Evolutionary conservation across 2,113 vertebrate genomes (phyloP).

Genomic region (Lophius piscatorius): DNA sequence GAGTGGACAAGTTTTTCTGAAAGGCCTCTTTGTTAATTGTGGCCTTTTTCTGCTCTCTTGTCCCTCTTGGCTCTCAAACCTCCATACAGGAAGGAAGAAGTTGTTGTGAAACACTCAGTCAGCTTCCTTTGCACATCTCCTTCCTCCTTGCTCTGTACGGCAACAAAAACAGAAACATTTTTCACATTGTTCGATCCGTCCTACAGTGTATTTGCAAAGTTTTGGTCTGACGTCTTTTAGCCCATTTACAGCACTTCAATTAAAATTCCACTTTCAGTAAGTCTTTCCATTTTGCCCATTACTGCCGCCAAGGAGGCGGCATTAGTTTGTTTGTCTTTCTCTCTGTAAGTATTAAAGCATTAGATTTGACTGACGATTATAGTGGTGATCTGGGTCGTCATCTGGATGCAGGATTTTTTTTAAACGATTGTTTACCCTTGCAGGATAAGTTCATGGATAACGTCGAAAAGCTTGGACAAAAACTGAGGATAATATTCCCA

Average conservation of each 20-base stretch:
- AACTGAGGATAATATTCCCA: too few species aligned
- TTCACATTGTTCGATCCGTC: slow-evolving; percentile 33
- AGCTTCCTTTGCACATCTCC: slow-evolving; percentile 56
- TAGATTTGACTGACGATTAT: too few species aligned
- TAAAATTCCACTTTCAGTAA: too few species aligned
- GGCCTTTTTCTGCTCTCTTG: slow-evolving; percentile 42
- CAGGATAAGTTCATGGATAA: too few species aligned
- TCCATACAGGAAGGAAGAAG: slow-evolving; percentile 71
- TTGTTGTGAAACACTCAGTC: slow-evolving; percentile 68
- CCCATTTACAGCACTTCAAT: slow-evolving; percentile 21
- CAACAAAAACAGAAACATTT: slow-evolving; percentile 37
- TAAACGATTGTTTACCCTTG: too few species aligned
- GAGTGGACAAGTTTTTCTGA: slow-evolving; percentile 69
- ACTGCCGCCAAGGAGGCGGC: too few species aligned
- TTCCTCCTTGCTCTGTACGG: slow-evolving; percentile 49
- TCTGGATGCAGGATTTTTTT: too few species aligned
- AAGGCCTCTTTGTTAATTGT: slow-evolving; percentile 70
- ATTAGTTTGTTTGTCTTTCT: too few species aligned
- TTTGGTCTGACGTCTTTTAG: slow-evolving; percentile 24
- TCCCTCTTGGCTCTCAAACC: slow-evolving; percentile 33
- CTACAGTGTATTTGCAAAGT: slow-evolving; percentile 33
- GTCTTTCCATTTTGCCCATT: too few species aligned
- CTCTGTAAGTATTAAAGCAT: too few species aligned
- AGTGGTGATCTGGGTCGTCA: too few species aligned
- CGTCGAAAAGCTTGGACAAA: too few species aligned